These are phyloP conservation scores for Myiopsitta monachus DNA, from an alignment of 2,113 vertebrate species.

Conservation along the genomic window DNA sequence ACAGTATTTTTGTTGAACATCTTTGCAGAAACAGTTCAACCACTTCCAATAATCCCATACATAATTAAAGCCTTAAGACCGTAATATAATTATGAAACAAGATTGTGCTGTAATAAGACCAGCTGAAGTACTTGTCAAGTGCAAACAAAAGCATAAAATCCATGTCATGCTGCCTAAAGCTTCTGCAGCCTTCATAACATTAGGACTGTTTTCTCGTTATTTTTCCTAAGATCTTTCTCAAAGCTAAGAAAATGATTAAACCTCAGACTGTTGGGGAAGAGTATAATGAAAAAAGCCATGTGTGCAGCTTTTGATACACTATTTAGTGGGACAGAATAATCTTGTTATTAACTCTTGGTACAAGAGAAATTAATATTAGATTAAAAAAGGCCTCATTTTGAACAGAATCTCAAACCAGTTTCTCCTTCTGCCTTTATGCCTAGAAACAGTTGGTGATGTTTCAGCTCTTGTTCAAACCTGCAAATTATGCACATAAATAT, in stretches of 20 bases:
- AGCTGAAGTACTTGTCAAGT: not conserved
- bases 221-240: not conserved
- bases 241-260: not conserved
- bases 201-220: not conserved
- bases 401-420: not conserved
- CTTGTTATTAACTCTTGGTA: not conserved
- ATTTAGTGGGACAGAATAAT: not conserved
- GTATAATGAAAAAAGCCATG: not conserved
- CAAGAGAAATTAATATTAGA: not conserved
- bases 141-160: not conserved
- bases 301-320: not conserved
- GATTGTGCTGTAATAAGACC: not conserved
- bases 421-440: not conserved
- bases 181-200: not conserved
- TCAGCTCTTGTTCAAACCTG: not conserved
- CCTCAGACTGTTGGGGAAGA: not conserved
- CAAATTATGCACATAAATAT: not conserved
- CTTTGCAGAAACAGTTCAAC: not conserved
- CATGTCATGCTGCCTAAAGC: not conserved
- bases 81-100: not conserved
- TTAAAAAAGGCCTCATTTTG: not conserved
- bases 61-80: not conserved
- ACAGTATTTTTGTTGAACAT: not conserved
- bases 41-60: not conserved
- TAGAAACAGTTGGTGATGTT: not conserved